These are phyloP conservation scores for Tribolium freemani DNA, from an alignment of 2,888 invertebrate species.

Conservation along the genomic window DNA sequence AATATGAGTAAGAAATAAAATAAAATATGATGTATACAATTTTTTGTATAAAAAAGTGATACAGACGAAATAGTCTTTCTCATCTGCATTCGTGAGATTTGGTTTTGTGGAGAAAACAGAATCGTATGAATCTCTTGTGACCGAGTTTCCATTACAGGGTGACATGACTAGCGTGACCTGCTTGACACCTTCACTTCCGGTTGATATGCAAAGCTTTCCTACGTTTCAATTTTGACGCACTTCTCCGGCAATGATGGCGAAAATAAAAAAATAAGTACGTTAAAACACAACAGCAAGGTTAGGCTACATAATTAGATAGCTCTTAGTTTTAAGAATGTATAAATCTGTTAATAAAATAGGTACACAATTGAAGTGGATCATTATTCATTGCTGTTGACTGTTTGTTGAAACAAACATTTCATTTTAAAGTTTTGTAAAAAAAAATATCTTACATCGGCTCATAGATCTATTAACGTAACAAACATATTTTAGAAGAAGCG, in stretches of 20 bases:
- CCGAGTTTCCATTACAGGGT: conserved; percentile 49
- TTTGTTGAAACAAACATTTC: too few relatives aligned
- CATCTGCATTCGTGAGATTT: conserved; percentile 49
- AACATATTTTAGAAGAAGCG: too few relatives aligned
- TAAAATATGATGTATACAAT: conserved; percentile 48
- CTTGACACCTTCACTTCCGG: conserved; percentile 49
- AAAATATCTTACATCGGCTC: too few relatives aligned
- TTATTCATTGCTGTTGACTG: too few relatives aligned
- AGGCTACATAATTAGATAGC: too few relatives aligned
- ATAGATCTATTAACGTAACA: too few relatives aligned
- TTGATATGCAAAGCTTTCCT: conserved; percentile 47
- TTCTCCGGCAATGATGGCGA: neutral
- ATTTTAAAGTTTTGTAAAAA: too few relatives aligned
- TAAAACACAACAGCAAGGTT: too few relatives aligned
- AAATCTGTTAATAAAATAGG: too few relatives aligned
- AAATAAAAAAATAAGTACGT: too few relatives aligned
- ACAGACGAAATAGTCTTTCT: conserved; percentile 49
- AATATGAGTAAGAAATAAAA: conserved; percentile 39
- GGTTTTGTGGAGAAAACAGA: conserved; percentile 47
- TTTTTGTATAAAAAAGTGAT: conserved; percentile 47
- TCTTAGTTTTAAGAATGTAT: too few relatives aligned
- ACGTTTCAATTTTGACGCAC: conserved; percentile 15
- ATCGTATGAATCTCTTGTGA: conserved; percentile 49
- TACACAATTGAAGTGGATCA: too few relatives aligned
- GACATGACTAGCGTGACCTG: conserved; percentile 47